These are phyloP conservation scores for Astyanax mexicanus DNA, from an alignment of 2,797 vertebrate species.

Conservation along the genomic window DNA sequence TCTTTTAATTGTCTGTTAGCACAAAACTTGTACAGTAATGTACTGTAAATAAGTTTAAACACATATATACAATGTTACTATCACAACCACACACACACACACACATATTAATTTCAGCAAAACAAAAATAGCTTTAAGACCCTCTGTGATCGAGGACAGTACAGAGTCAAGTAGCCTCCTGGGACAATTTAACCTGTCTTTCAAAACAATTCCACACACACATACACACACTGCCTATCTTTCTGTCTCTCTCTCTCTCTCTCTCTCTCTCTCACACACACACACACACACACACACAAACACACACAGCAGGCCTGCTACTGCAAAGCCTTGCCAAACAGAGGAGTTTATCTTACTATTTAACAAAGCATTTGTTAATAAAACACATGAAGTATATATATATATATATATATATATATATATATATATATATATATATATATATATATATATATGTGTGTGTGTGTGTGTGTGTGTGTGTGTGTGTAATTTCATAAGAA, in stretches of 20 bases:
- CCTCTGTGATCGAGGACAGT: slow-evolving; percentile 1
- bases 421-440: no score
- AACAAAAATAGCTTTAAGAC: slow-evolving; percentile 27
- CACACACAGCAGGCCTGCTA: slow-evolving; percentile 6
- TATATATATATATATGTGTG: no score
- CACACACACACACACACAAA: not conserved
- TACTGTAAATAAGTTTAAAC: not conserved
- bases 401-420: no score
- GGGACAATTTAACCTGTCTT: slow-evolving; percentile 48
- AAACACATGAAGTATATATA: no score
- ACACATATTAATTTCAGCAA: slow-evolving; percentile 2
- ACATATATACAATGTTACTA: slow-evolving; percentile 23
- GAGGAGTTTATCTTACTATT: not conserved
- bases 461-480: no score
- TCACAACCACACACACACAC: not conserved
- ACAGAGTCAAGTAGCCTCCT: slow-evolving; percentile 30
- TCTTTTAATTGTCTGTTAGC: not conserved
- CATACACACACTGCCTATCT: not conserved
- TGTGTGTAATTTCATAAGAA: not conserved
- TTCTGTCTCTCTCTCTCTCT: no score
- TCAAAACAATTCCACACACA: slow-evolving; percentile 40
- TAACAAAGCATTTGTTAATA: not conserved
- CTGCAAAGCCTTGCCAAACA: slow-evolving; percentile 23
- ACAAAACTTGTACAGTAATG: not conserved
- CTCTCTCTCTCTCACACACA: not conserved